Evolutionary conservation across 2,888 invertebrate genomes (phyloP), one percentile per base, ranked within the genome.

Genomic region (Mayetiola destructor): DNA sequence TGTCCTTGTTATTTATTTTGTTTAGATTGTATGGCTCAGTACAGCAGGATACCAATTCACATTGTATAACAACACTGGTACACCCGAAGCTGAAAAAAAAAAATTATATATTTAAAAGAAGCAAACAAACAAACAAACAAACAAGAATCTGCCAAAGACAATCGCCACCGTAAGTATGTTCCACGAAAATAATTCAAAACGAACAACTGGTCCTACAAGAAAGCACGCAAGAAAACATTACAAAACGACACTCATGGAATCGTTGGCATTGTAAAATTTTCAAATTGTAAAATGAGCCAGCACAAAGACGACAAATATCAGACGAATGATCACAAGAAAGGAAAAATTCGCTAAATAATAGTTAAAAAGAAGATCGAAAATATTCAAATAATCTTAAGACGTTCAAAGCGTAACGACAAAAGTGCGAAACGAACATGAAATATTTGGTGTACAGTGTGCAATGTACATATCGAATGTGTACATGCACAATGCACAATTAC

Each of bases 131-230:
- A n/a, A 48, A 14, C 8, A 32, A 32, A 32, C 6, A 42, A 12
- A 42, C 42, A 42, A 42, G 21, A 21, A 21, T n/a, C n/a, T 9
- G 42, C 23, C n/a, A n/a, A n/a, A n/a, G n/a, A n/a, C 21, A 21
- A 48, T 48, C 29, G 48, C 48, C 27, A 48, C 48, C n/a, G 48
- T 48, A 48, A 48, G 8, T 27, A 27, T 48, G 27, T 48, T 48
- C n/a, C 23, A 48, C n/a, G 27, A 27, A n/a, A n/a, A 48, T 48
- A 48, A 21, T 14, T 42, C 23, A 23, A 42, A 42, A 21, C 23
- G n/a, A 42, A 42, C 42, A 42, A 42, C 42, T 23, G 42, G 42
- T 42, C 42, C 42, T n/a, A n/a, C n/a, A n/a, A n/a, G n/a, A n/a
- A n/a, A n/a, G n/a, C n/a, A n/a, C n/a, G n/a, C n/a, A n/a, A n/a